phyloP scores from a whole-genome alignment of 2,797 vertebrate species.

The Pangasius mekongensis region DNA sequence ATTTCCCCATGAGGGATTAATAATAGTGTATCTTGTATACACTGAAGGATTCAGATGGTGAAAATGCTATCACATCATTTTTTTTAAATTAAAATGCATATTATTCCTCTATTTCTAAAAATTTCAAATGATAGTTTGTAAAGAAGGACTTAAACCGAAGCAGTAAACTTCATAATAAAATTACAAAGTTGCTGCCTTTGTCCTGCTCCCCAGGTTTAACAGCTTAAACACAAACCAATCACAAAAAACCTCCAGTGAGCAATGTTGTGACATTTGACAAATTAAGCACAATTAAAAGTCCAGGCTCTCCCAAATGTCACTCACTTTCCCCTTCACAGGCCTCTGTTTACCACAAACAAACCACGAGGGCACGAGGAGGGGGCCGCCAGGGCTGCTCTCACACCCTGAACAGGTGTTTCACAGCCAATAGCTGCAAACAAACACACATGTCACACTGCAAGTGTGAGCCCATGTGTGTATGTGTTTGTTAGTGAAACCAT shows the following conservation, averaged over 20 bases:
- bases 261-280: constrained; percentile 62
- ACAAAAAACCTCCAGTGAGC: constrained; percentile 27
- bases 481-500: constrained; percentile 20
- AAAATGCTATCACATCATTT: background rate
- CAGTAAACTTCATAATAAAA: background rate
- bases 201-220: constrained; percentile 21
- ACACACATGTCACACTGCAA: constrained; percentile 20
- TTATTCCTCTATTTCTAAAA: background rate
- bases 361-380: constrained; percentile 33
- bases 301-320: constrained; percentile 56
- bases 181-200: background rate
- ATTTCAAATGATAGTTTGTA: background rate
- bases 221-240: constrained; percentile 19
- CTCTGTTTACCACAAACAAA: constrained; percentile 62
- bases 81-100: background rate
- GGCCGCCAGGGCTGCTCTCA: constrained; percentile 33
- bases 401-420: constrained; percentile 53
- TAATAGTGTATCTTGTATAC: background rate
- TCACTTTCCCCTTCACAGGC: constrained; percentile 58
- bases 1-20: background rate
- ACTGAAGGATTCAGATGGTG: background rate
- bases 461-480: constrained; percentile 33
- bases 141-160: background rate
- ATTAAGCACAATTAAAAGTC: constrained; percentile 59
- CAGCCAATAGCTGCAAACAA: constrained; percentile 51